phyloP scores from a whole-genome alignment of 2,888 invertebrate species.

The Lithosia quadra region DNA sequence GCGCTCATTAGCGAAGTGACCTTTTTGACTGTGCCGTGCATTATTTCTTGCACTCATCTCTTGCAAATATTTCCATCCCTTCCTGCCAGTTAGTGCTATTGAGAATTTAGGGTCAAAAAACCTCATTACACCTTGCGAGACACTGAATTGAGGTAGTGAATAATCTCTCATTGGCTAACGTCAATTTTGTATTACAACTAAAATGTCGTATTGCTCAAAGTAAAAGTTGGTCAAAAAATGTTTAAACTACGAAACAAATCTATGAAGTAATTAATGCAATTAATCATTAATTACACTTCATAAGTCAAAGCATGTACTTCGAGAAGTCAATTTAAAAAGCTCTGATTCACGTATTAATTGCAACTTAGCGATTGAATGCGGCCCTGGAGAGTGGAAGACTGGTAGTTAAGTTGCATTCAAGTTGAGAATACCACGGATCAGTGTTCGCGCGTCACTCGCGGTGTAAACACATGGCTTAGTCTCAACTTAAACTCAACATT shows the following conservation, averaged over 20 bases:
- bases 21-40: neutral
- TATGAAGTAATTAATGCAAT: constrained; percentile 24
- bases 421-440: constrained; percentile 34
- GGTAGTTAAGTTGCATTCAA: constrained; percentile 57
- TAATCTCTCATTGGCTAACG: constrained; percentile 15
- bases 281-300: constrained; percentile 27
- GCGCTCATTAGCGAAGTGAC: neutral
- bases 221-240: constrained; percentile 38
- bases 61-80: neutral
- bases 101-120: constrained; percentile 16
- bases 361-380: constrained; percentile 39
- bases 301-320: constrained; percentile 26
- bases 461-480: constrained; percentile 50
- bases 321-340: constrained; percentile 39
- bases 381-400: constrained; percentile 56
- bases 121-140: constrained; percentile 3
- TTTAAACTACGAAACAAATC: constrained; percentile 27
- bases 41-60: neutral
- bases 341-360: constrained; percentile 46
- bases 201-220: constrained; percentile 11
- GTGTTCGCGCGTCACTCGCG: constrained; percentile 48
- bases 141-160: constrained; percentile 2
- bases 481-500: constrained; percentile 34
- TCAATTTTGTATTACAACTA: constrained; percentile 10
- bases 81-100: neutral